Evolutionary conservation across 1,140 invertebrate species (phyloP), one percentile per base, ranked within the genome.

Genomic region (Reticulitermes speratus): DNA sequence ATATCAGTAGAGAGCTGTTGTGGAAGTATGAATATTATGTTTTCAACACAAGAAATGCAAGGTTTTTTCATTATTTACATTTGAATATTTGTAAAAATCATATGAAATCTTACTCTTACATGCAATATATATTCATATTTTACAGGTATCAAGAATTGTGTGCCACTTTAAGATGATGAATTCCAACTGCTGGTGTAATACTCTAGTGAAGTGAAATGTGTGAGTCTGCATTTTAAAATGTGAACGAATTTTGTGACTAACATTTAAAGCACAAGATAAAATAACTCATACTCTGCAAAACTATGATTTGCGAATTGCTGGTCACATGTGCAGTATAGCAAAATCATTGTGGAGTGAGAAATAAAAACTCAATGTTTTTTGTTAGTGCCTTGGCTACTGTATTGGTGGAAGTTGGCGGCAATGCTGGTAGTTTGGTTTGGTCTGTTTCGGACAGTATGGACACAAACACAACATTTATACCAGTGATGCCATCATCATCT

Each of bases 361-460:
- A 75, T 75, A 75, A 75, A 75, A 75, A 30, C 65, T 84, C 83
- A 45, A 84, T 84, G 83, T 84, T 52, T 21, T 84, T 55, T 52
- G n/a, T 84, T 48, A 84, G 83, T 84, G 83, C 83, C 83, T 59
- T 84, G 83, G 83, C 48, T 30, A 48, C 44, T 32, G 83, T 52
- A 30, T 52, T 84, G 45, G n/a, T 59, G 23, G 82, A 44, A 83
- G 83, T 32, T 48, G 55, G 83, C 14, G 83, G 52, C n/a, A 84
- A 84, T 84, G 83, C 45, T n/a, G 83, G 44, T 48, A 84, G 44
- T n/a, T 30, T 52, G 30, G 44, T 12, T 32, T 84, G 83, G 83
- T 52, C 83, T n/a, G 23, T 84, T 30, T 30, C n/a, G 83, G 45
- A 30, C 83, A 59, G 19, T 48, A 30, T 84, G 83, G 52, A 45